phyloP scores from a whole-genome alignment of 2,797 vertebrate species.

The Percopsis omiscomaycus region DNA sequence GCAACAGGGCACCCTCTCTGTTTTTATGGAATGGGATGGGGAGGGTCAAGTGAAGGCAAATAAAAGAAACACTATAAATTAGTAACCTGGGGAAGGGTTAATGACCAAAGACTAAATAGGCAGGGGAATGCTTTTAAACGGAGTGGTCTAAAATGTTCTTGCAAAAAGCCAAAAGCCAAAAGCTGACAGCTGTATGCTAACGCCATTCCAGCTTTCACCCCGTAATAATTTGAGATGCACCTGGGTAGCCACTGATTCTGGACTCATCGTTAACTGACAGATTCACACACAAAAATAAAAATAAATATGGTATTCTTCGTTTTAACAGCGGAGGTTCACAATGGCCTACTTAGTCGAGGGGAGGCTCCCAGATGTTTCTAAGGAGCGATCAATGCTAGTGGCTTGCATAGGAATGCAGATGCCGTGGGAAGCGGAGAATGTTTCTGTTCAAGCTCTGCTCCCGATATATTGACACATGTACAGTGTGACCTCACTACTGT shows the following conservation, averaged over 20 bases:
- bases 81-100: conserved; percentile 81
- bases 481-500: conserved; percentile 59
- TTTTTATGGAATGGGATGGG: conserved; percentile 75
- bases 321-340: conserved; percentile 58
- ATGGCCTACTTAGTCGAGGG: conserved; percentile 63
- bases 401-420: conserved; percentile 75
- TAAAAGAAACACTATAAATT: conserved; percentile 83
- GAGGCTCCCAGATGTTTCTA: conserved; percentile 77
- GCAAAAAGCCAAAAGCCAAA: conserved; percentile 33
- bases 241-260: conserved; percentile 25
- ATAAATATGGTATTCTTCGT: not conserved
- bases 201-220: conserved; percentile 39
- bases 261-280: conserved; percentile 29
- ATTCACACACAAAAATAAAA: not conserved
- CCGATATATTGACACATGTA: conserved; percentile 64
- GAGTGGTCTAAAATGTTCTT: conserved; percentile 59
- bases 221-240: conserved; percentile 37
- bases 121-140: conserved; percentile 76
- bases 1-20: conserved; percentile 74
- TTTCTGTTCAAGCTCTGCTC: conserved; percentile 66
- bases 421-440: conserved; percentile 68
- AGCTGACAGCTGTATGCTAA: conserved; percentile 28
- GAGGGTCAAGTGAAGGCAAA: conserved; percentile 80
- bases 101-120: conserved; percentile 77
- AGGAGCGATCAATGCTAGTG: conserved; percentile 72